Percentiles rank a stretch among this genome's conserved stretches.
phyloP scores from a whole-genome alignment of 2,888 invertebrate species.

The Synanthedon myopaeformis region DNA sequence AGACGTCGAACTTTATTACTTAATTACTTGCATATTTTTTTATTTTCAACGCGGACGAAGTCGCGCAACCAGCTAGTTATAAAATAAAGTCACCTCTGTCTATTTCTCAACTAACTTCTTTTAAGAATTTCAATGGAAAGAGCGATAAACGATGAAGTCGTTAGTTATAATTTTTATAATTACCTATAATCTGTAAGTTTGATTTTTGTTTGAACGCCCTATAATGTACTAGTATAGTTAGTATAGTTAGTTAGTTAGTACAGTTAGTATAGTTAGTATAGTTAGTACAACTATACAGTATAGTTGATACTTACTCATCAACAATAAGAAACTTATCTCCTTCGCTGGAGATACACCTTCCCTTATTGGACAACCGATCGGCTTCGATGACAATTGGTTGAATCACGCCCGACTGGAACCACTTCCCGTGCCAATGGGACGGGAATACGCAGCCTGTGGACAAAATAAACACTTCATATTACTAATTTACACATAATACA shows the following conservation, averaged over 20 bases:
- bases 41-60: too few species aligned
- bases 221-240: too few species aligned
- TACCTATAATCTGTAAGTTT: not conserved
- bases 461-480: slow-evolving; percentile 10
- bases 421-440: slow-evolving; percentile 86
- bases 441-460: slow-evolving; percentile 83
- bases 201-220: not conserved
- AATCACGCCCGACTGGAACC: slow-evolving; percentile 92
- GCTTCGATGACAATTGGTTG: slow-evolving; percentile 87
- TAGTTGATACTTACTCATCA: slow-evolving; percentile 81
- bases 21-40: too few species aligned
- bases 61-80: too few species aligned
- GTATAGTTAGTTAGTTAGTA: too few species aligned
- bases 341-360: slow-evolving; percentile 84
- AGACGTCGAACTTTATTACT: too few species aligned
- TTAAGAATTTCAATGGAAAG: not conserved
- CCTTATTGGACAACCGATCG: slow-evolving; percentile 86
- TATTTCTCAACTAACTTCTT: too few species aligned
- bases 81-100: too few species aligned
- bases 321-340: slow-evolving; percentile 90
- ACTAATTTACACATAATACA: too few species aligned
- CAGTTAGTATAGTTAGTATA: too few species aligned
- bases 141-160: not conserved
- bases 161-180: too few species aligned
- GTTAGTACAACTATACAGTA: too few species aligned